Conservation (phyloP, 2,113 vertebrate genomes). For the Perccottus glenii region DNA sequence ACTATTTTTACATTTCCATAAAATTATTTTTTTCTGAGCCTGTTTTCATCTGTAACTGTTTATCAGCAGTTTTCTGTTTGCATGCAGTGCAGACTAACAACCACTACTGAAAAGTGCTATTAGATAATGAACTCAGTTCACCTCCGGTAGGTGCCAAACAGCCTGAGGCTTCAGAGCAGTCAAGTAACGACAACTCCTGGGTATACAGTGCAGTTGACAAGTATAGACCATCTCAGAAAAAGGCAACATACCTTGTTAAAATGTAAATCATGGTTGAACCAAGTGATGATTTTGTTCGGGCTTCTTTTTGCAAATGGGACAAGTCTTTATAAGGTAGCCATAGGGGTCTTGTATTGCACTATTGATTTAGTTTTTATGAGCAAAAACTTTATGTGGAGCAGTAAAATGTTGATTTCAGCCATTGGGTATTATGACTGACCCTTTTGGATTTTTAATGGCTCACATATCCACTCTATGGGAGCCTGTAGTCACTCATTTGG, state of each 20-base stretch:
- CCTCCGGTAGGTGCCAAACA: constrained; percentile 65
- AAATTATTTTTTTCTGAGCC: constrained; percentile 17
- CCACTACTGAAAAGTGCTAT: constrained; percentile 62
- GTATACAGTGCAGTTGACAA: constrained; percentile 60
- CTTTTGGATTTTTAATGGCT: constrained; percentile 63
- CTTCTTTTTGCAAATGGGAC: constrained; percentile 40
- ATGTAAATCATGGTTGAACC: constrained; percentile 38
- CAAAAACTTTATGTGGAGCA: constrained; percentile 59
- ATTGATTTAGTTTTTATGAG: constrained; percentile 63
- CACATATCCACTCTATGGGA: constrained; percentile 52
- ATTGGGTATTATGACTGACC: constrained; percentile 61
- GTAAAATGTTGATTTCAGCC: constrained; percentile 67
- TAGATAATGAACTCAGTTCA: constrained; percentile 72
- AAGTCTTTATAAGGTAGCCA: constrained; percentile 44
- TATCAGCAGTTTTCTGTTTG: constrained; percentile 53
- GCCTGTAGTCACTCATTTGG: constrained; percentile 41
- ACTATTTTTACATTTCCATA: background rate
- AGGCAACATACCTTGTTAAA: constrained; percentile 63
- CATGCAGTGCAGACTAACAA: constrained; percentile 45
- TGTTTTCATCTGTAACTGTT: constrained; percentile 24
- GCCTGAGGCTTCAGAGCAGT: constrained; percentile 67
- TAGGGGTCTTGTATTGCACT: constrained; percentile 38
- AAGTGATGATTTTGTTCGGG: constrained; percentile 44
- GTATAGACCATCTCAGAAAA: constrained; percentile 46
- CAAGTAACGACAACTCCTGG: constrained; percentile 70